Evolutionary conservation across 2,113 vertebrate species (phyloP).

Genomic region (Burhinus bistriatus): DNA sequence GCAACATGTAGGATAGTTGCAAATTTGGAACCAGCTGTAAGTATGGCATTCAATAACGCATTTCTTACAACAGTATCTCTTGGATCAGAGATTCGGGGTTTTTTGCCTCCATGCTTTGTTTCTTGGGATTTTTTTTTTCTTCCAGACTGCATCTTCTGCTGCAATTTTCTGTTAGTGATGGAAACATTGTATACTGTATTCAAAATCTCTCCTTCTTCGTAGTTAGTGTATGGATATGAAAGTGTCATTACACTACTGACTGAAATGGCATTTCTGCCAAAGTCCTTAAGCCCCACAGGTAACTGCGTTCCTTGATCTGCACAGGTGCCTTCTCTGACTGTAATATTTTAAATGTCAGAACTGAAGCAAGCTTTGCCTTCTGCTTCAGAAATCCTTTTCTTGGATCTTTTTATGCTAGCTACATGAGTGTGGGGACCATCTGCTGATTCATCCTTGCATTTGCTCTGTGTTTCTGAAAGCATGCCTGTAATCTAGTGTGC

Average conservation of each 20-base stretch:
- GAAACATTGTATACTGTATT: not conserved
- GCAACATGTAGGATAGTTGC: not conserved
- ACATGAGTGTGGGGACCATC: not conserved
- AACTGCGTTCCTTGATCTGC: not conserved
- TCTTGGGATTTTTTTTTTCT: not conserved
- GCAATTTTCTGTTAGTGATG: not conserved
- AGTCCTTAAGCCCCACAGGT: not conserved
- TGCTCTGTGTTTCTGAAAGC: not conserved
- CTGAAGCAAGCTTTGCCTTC: not conserved
- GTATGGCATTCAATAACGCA: not conserved
- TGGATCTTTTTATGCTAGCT: not conserved
- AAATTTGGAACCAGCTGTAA: not conserved
- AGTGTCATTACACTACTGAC: not conserved
- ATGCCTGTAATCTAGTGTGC: not conserved
- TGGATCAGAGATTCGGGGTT: not conserved
- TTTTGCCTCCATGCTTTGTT: not conserved
- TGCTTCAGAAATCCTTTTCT: not conserved
- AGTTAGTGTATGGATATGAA: not conserved
- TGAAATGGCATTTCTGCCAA: not conserved
- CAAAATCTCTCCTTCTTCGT: not conserved
- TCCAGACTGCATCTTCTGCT: not conserved
- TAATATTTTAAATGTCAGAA: not conserved
- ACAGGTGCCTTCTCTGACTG: not conserved
- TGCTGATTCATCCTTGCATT: not conserved
- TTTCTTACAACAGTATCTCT: not conserved